Evolutionary conservation across 2,888 invertebrate genomes (phyloP), one percentile per base, ranked within the genome.

Genomic region (Torymus aiolomorphi): DNA sequence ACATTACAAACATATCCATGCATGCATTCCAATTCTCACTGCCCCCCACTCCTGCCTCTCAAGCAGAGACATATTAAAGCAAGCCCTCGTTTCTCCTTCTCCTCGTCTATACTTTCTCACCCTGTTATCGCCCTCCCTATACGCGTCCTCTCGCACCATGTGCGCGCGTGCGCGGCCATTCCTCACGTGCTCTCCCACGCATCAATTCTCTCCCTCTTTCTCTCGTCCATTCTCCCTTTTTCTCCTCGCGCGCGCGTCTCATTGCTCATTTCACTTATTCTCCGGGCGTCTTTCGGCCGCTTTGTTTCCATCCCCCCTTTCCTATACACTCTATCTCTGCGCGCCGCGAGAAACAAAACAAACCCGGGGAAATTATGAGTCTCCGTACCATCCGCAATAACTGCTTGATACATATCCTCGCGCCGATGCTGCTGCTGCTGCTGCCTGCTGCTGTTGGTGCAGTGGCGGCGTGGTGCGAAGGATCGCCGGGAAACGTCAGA

Each of bases 331-430:
- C 42, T 10, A 42, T 42, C 42, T 42, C 42, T 8, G 42, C 42
- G 67, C 66, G 14, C 0, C 56, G 51, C 13, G 72, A 80, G 83
- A 84, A 85, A 84, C 83, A 84, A 84, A 85, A 84, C 84, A 84
- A 84, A 82, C 80, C 83, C 78, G 81, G 67, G 77, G 82, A 85
- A 86, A 85, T 86, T 85, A 86, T 85, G 85, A 85, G 84, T 83
- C 82, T 83, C 81, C 82, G 78, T 82, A 84, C 83, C 84, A 84
- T 85, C 82, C 83, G 84, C 84, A 85, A 86, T 86, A 86, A 84
- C 85, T 82, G 79, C 78, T 81, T 85, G 84, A 85, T 86, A 84
- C 84, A 85, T 85, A 74, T 84, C 81, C 78, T 51, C 66, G 52
- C 65, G 24, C 59, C 51, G 14, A 42, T 62, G 52, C 67, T 49